These are phyloP conservation scores for Caradrina clavipalpis DNA, from an alignment of 2,888 invertebrate genomes.

Conservation along the genomic window DNA sequence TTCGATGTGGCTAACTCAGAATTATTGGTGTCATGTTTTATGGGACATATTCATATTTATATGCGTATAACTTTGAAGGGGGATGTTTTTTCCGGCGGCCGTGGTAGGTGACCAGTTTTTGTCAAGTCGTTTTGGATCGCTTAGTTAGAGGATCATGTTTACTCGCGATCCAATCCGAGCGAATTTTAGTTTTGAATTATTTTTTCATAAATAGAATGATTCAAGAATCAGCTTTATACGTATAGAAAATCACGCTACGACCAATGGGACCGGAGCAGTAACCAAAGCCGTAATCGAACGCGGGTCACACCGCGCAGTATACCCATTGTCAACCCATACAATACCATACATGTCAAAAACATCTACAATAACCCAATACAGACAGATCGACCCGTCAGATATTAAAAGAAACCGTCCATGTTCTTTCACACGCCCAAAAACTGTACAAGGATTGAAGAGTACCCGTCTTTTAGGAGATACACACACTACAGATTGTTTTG, in stretches of 20 bases:
- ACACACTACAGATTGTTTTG: neutral
- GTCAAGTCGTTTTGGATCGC: neutral
- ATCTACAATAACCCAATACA: slow-evolving; percentile 30
- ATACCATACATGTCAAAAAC: slow-evolving; percentile 26
- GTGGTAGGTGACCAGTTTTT: neutral
- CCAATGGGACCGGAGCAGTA: too few species aligned
- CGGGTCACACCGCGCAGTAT: too few species aligned
- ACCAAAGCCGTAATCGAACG: too few species aligned
- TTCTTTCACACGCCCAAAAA: slow-evolving; percentile 47
- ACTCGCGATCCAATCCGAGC: neutral
- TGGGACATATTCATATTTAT: slow-evolving; percentile 54
- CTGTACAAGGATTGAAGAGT: slow-evolving; percentile 43
- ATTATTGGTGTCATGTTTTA: slow-evolving; percentile 57
- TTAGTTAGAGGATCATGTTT: neutral
- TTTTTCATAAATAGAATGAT: neutral
- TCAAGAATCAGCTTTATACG: too few species aligned
- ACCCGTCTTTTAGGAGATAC: slow-evolving; percentile 18
- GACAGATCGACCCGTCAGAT: slow-evolving; percentile 42
- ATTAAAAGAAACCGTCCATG: slow-evolving; percentile 51
- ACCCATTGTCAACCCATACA: slow-evolving; percentile 12
- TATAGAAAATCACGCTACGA: too few species aligned
- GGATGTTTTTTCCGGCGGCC: slow-evolving; percentile 4
- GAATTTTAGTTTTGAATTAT: neutral
- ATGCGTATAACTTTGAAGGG: slow-evolving; percentile 42
- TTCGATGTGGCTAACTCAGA: slow-evolving; percentile 58